Evolutionary conservation across 1,140 invertebrate genomes (phyloP), one percentile per base, ranked within the genome.

Genomic region (Drosophila murphyi): DNA sequence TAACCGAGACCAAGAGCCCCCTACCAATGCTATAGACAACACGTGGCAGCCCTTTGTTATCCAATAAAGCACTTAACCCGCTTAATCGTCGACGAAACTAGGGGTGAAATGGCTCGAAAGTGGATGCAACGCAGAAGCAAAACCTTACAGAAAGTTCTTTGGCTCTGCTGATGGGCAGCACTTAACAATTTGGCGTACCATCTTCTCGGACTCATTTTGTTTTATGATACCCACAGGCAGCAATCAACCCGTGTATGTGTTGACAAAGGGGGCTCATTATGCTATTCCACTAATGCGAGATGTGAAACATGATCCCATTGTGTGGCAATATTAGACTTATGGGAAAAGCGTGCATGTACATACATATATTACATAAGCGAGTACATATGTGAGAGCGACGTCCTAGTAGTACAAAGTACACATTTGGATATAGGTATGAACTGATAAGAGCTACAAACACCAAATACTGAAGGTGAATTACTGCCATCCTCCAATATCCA

Each of bases 11-110:
- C 20, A 20, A 20, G 20, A 20, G 20, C 20, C 20, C 20, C 41
- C 39, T 2, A 43, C 39, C 20, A 20, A 20, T 2, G 20, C 20
- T 20, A n/a, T 43, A 37, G 2, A 37, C 6, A 6, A 37, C 47
- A 31, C 47, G 41, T 20, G 20, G 31, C 4, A 10, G 10, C 47
- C 31, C 28, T 56, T 48, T 67, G 43, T 12, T 61, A 63, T 77
- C 78, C 81, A 75, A 78, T 71, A 67, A 56, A 65, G 77, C 82
- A 80, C 82, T 85, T 85, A 85, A 85, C 72, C 78, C 78, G 71
- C 82, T 85, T 86, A 80, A 85, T 85, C 77, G 63, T 43, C 61
- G 35, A 70, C 61, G 32, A 32, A 39, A 7, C 31, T 5, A 28
- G 28, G 39, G 28, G 64, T 68, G 62, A 63, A 78, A 78, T 59